phyloP scores from a whole-genome alignment of 2,113 vertebrate species.

The Spermophilus dauricus region DNA sequence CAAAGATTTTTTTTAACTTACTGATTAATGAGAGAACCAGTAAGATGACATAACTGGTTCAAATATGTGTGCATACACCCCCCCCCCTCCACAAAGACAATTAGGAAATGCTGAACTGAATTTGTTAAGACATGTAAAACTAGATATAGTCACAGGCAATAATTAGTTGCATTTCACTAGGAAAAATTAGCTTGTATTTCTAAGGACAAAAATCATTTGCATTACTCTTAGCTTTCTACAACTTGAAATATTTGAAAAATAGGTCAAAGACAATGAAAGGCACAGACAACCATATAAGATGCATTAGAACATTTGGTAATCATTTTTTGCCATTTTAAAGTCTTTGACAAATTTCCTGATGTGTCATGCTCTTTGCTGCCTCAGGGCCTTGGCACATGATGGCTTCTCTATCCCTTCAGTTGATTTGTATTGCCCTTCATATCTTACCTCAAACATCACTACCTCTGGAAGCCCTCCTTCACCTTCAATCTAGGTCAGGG shows the following conservation, averaged over 20 bases:
- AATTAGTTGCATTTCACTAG: slow-evolving; percentile 12
- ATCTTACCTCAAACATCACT: not conserved
- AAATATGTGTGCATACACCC: not conserved
- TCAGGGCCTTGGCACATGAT: not conserved
- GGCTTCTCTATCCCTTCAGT: not conserved
- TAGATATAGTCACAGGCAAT: not conserved
- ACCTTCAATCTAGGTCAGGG: not conserved
- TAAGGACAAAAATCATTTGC: not conserved
- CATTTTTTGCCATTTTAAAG: not conserved
- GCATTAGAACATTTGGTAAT: not conserved
- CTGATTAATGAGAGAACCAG: not conserved
- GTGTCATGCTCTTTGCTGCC: not conserved
- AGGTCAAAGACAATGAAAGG: slow-evolving; percentile 8
- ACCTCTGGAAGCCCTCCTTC: not conserved
- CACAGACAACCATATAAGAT: not conserved
- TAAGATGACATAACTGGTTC: not conserved
- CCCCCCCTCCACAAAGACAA: not conserved
- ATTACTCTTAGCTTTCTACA: slow-evolving; percentile 46
- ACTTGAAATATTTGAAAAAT: not conserved
- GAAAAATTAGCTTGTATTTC: slow-evolving; percentile 67
- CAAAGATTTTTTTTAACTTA: slow-evolving; percentile 17
- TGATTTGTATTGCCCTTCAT: not conserved
- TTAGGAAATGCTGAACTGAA: slow-evolving; percentile 21
- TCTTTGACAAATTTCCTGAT: not conserved
- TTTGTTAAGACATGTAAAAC: slow-evolving; percentile 14